Evolutionary conservation across 2,113 vertebrate species (phyloP).

Genomic region (Trogon melanurus): DNA sequence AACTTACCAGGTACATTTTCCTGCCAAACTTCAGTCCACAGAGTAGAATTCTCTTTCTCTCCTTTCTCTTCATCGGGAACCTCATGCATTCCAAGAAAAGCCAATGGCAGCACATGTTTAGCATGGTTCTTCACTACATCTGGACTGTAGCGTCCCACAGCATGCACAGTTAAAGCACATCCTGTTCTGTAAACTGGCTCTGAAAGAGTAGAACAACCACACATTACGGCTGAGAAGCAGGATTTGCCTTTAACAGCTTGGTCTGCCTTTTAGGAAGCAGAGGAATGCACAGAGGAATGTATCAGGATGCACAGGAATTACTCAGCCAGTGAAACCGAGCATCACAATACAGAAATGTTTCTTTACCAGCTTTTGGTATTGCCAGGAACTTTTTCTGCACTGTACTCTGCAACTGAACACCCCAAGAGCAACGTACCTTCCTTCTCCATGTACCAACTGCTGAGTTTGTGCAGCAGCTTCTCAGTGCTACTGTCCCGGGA

Average conservation of each 20-base stretch:
- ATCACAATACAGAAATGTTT: neutral
- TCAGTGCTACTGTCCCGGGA: slow-evolving; percentile 93
- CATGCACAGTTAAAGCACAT: slow-evolving; percentile 88
- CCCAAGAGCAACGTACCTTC: slow-evolving; percentile 80
- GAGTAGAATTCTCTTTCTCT: slow-evolving; percentile 84
- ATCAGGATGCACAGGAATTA: neutral
- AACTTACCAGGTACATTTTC: slow-evolving; percentile 93
- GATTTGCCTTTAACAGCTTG: neutral
- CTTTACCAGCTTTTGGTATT: neutral
- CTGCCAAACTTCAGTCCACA: slow-evolving; percentile 97
- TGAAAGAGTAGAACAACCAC: slow-evolving; percentile 51
- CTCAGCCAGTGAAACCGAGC: neutral
- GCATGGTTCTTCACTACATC: slow-evolving; percentile 93
- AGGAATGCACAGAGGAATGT: neutral
- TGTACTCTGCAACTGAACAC: neutral
- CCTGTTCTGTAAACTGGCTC: slow-evolving; percentile 89
- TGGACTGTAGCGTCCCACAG: slow-evolving; percentile 94
- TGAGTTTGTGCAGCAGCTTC: slow-evolving; percentile 93
- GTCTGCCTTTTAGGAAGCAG: neutral
- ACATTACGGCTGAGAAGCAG: neutral
- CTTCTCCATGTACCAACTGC: slow-evolving; percentile 95
- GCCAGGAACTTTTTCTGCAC: neutral
- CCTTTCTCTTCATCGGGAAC: slow-evolving; percentile 88
- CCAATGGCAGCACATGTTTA: slow-evolving; percentile 88
- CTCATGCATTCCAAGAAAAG: slow-evolving; percentile 98